phyloP scores from a whole-genome alignment of 2,113 vertebrate species.

The Neotoma lepida region DNA sequence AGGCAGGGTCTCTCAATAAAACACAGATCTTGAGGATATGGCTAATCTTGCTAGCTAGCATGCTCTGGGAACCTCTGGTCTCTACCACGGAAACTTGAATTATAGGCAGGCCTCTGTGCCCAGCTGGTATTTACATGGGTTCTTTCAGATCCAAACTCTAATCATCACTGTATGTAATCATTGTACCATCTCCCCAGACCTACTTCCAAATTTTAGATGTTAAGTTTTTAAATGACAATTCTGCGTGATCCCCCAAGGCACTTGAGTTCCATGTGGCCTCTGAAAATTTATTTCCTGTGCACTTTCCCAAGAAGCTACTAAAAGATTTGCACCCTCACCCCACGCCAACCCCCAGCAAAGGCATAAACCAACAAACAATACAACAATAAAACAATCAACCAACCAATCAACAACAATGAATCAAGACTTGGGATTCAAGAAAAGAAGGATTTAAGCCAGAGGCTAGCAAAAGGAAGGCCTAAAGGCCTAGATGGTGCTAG shows the following conservation, averaged over 20 bases:
- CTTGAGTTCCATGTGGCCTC: background rate
- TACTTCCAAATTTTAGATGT: conserved; percentile 9
- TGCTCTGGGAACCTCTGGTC: too few species aligned
- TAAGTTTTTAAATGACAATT: conserved; percentile 35
- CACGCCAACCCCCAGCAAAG: background rate
- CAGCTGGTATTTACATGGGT: background rate
- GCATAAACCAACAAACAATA: background rate
- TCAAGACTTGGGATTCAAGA: background rate
- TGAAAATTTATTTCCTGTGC: background rate
- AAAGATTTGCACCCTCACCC: background rate
- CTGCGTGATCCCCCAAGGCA: background rate
- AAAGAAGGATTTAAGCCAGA: background rate
- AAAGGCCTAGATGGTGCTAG: background rate
- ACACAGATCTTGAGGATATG: background rate
- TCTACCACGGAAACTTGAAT: background rate
- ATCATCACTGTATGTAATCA: background rate
- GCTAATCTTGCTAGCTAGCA: background rate
- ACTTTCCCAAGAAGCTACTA: conserved; percentile 36
- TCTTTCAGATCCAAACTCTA: background rate
- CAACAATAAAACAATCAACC: background rate
- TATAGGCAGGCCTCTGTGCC: background rate
- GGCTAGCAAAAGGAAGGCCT: background rate
- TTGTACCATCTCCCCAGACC: background rate
- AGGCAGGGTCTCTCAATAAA: background rate
- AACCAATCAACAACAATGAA: background rate